Conservation (phyloP, 2,113 vertebrate species). For the Anser brachyrhynchus region DNA sequence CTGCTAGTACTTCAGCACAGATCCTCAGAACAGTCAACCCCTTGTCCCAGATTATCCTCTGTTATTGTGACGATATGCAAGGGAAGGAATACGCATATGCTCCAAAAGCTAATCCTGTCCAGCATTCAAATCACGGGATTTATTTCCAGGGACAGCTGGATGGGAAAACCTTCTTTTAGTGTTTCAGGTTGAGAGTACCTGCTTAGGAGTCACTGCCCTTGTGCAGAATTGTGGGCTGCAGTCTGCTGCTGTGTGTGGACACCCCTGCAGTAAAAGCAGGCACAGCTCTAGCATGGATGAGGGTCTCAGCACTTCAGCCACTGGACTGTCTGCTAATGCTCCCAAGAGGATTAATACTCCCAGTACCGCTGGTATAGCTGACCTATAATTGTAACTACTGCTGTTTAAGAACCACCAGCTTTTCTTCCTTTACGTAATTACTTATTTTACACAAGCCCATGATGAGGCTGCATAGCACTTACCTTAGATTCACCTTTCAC, state of each 20-base stretch:
- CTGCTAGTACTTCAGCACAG: neutral
- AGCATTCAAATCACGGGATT: neutral
- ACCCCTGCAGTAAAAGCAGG: neutral
- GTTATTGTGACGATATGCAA: neutral
- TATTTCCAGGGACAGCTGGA: neutral
- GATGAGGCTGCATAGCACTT: neutral
- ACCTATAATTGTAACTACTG: neutral
- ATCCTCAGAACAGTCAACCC: neutral
- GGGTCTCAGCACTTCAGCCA: neutral
- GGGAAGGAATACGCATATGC: neutral
- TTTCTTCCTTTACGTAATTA: neutral
- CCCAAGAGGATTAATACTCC: neutral
- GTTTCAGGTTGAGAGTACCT: neutral
- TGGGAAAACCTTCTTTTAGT: neutral
- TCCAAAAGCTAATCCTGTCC: neutral
- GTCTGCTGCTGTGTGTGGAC: neutral
- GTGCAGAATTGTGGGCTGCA: neutral
- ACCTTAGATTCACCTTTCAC: neutral
- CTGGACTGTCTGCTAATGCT: neutral
- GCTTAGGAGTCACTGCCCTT: neutral
- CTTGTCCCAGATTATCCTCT: neutral
- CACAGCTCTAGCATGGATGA: neutral
- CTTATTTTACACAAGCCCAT: neutral
- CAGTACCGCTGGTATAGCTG: neutral
- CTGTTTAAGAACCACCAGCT: neutral